phyloP scores from a whole-genome alignment of 2,888 invertebrate species.

The Caenorhabditis imperialis region DNA sequence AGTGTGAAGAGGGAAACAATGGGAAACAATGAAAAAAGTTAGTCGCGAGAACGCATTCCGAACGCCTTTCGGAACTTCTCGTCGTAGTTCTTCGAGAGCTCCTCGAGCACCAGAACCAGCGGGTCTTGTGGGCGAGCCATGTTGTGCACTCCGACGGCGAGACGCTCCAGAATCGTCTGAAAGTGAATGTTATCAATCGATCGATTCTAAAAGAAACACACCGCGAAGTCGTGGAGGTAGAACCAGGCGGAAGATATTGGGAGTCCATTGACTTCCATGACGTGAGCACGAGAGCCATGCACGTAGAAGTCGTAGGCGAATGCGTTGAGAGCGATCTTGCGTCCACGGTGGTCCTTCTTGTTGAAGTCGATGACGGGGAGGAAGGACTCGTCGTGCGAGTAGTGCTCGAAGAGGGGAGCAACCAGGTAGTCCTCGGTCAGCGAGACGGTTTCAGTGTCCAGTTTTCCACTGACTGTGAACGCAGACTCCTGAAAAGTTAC shows the following conservation, averaged over 20 bases:
- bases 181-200: conserved; percentile 5
- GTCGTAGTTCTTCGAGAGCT: conserved; percentile 70
- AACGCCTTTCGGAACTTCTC: conserved; percentile 74
- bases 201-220: neutral
- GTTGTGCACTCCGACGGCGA: conserved; percentile 64
- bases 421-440: conserved; percentile 63
- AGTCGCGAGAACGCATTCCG: conserved; percentile 66
- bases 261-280: conserved; percentile 66
- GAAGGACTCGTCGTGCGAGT: conserved; percentile 68
- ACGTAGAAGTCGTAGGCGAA: conserved; percentile 75
- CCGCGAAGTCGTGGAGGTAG: conserved; percentile 67
- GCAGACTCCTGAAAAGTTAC: conserved; percentile 45
- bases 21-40: neutral
- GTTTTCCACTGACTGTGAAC: conserved; percentile 44
- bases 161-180: conserved; percentile 63
- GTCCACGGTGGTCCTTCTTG: conserved; percentile 69
- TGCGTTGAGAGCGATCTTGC: conserved; percentile 72
- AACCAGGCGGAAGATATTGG: conserved; percentile 69
- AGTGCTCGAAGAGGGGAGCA: conserved; percentile 66
- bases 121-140: conserved; percentile 69
- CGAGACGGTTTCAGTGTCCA: conserved; percentile 33
- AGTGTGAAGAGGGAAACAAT: conserved; percentile 9
- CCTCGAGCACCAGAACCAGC: conserved; percentile 63
- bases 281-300: conserved; percentile 63
- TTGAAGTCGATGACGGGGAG: conserved; percentile 63